Evolutionary conservation across 2,888 invertebrate species (phyloP).

Genomic region (Andrena fulva): DNA sequence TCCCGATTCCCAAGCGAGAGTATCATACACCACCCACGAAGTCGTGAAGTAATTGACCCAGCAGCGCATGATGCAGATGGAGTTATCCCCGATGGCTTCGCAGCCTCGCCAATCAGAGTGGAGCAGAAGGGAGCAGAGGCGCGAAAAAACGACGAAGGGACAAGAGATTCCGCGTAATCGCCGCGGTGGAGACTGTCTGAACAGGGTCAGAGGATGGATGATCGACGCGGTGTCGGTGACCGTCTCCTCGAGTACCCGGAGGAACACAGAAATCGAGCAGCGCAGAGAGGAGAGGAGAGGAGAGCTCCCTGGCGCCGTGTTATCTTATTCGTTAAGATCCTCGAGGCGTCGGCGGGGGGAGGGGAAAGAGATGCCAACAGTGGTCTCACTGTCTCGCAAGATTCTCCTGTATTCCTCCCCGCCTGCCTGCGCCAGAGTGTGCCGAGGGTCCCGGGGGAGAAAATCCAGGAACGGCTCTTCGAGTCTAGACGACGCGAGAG

Average conservation of each 20-base stretch:
- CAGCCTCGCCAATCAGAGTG: neutral
- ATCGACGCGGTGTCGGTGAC: slow-evolving; percentile 78
- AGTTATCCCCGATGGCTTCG: slow-evolving; percentile 4
- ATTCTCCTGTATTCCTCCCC: slow-evolving; percentile 52
- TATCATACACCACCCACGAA: neutral
- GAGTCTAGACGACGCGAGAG: slow-evolving; percentile 77
- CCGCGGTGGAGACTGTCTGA: slow-evolving; percentile 46
- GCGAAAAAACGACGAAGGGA: slow-evolving; percentile 58
- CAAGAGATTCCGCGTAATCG: slow-evolving; percentile 76
- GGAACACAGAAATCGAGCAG: slow-evolving; percentile 22
- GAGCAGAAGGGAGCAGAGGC: slow-evolving; percentile 31
- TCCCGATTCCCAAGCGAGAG: neutral
- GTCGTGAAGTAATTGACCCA: slow-evolving; percentile 14
- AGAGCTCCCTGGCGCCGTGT: slow-evolving; percentile 81
- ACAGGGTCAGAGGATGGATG: slow-evolving; percentile 62
- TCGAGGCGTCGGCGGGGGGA: slow-evolving; percentile 62
- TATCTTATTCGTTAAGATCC: slow-evolving; percentile 83
- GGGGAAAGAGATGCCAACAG: slow-evolving; percentile 76
- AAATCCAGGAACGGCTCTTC: slow-evolving; percentile 77
- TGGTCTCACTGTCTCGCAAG: slow-evolving; percentile 77
- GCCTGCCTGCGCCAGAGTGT: slow-evolving; percentile 55
- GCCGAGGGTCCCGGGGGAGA: slow-evolving; percentile 73
- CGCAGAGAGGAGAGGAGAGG: slow-evolving; percentile 25
- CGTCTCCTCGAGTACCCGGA: slow-evolving; percentile 72
- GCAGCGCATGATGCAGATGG: slow-evolving; percentile 26